Conservation (phyloP, 2,888 invertebrate genomes). For the Pheosia gnoma region DNA sequence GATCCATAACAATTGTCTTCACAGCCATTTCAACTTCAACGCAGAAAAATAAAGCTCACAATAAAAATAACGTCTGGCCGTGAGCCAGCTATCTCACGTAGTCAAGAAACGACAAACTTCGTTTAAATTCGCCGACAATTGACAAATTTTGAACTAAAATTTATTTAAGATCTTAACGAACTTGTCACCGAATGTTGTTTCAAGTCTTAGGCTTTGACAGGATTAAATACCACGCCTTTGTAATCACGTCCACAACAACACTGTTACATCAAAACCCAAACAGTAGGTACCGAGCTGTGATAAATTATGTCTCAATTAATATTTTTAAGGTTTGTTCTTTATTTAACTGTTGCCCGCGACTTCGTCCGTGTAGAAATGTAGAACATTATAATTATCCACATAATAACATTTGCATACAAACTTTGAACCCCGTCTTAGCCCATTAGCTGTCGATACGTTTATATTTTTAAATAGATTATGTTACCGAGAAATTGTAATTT, state of each 20-base stretch:
- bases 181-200: constrained; percentile 44
- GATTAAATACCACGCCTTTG: constrained; percentile 59
- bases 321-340: neutral
- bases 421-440: too few species aligned
- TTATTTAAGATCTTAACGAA: constrained; percentile 69
- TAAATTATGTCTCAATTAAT: constrained; percentile 25
- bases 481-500: too few species aligned
- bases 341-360: too few species aligned
- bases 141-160: constrained; percentile 70
- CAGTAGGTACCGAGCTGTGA: constrained; percentile 14
- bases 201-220: constrained; percentile 52
- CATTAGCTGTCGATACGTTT: too few species aligned
- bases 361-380: too few species aligned
- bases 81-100: constrained; percentile 60
- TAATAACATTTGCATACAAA: too few species aligned
- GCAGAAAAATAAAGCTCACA: constrained; percentile 36
- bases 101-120: constrained; percentile 66
- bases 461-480: too few species aligned
- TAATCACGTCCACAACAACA: constrained; percentile 54
- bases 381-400: too few species aligned
- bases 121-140: constrained; percentile 66
- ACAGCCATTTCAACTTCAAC: neutral
- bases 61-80: constrained; percentile 54
- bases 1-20: neutral
- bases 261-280: constrained; percentile 38